These are phyloP conservation scores for Myxocyprinus asiaticus DNA, from an alignment of 2,113 vertebrate genomes.

Conservation along the genomic window DNA sequence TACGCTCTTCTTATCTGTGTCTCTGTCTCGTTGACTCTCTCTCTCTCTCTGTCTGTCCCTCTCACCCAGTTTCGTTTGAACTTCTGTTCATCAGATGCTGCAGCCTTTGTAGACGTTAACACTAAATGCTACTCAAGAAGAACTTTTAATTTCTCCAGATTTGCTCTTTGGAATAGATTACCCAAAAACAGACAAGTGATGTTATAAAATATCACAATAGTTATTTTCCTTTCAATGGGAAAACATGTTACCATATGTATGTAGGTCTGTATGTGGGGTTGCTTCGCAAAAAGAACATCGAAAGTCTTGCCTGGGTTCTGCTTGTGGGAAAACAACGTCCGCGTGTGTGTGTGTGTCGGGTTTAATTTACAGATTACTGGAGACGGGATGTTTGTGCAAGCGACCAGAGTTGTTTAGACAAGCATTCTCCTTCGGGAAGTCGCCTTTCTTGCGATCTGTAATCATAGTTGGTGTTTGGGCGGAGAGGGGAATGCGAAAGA, in stretches of 20 bases:
- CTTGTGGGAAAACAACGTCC: slow-evolving; percentile 28
- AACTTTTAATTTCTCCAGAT: not conserved
- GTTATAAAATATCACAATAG: too few species aligned
- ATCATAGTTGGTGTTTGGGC: slow-evolving; percentile 19
- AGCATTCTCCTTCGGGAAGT: slow-evolving; percentile 30
- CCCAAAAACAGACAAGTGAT: too few species aligned
- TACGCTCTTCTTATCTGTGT: not conserved
- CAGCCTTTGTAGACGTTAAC: slow-evolving; percentile 23
- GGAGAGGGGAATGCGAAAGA: not conserved
- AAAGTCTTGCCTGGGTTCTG: not conserved
- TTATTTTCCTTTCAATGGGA: too few species aligned
- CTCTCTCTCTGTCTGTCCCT: slow-evolving; percentile 3
- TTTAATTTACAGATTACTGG: slow-evolving; percentile 38
- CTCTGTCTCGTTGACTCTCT: not conserved
- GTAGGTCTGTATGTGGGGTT: not conserved
- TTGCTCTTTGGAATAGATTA: not conserved
- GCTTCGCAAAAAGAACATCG: not conserved
- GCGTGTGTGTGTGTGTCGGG: slow-evolving; percentile 23
- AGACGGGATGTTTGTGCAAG: slow-evolving; percentile 44
- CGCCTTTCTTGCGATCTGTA: slow-evolving; percentile 15
- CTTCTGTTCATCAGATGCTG: slow-evolving; percentile 26
- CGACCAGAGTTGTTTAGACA: slow-evolving; percentile 32
- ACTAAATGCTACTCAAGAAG: not conserved
- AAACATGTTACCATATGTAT: too few species aligned
- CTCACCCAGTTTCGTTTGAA: slow-evolving; percentile 21